These are phyloP conservation scores for Melanotaenia duboulayi DNA, from an alignment of 2,113 vertebrate species.

Conservation along the genomic window DNA sequence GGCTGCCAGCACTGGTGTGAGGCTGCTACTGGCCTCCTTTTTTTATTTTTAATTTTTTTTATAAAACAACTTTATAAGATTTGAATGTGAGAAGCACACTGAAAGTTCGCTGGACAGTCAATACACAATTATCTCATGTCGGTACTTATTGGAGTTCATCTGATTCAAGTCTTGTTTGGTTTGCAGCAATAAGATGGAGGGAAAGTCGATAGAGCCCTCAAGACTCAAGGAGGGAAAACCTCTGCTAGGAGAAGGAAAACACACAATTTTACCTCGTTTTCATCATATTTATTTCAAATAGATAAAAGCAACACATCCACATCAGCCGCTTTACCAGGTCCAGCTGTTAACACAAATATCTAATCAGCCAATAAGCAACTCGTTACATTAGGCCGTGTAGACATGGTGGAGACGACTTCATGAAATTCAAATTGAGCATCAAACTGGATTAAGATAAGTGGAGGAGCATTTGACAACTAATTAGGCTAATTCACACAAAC, in stretches of 20 bases:
- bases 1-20: constrained; percentile 48
- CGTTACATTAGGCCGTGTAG: too few relatives aligned
- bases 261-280: neutral
- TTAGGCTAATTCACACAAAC: too few relatives aligned
- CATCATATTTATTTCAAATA: too few relatives aligned
- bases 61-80: constrained; percentile 36
- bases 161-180: constrained; percentile 15
- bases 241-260: constrained; percentile 9
- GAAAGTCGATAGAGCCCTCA: constrained; percentile 41
- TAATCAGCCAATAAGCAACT: too few relatives aligned
- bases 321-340: too few relatives aligned
- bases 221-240: constrained; percentile 8
- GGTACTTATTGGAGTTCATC: constrained; percentile 34
- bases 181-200: constrained; percentile 24
- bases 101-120: constrained; percentile 44
- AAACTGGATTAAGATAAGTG: too few relatives aligned
- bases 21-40: constrained; percentile 16
- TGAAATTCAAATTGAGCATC: too few relatives aligned
- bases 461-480: too few relatives aligned
- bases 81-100: constrained; percentile 7
- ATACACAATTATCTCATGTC: constrained; percentile 65
- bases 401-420: too few relatives aligned
- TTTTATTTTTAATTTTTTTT: neutral
- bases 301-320: too few relatives aligned
- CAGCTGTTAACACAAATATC: too few relatives aligned